Evolutionary conservation across 2,113 vertebrate species (phyloP).

Genomic region (Platichthys stellatus): DNA sequence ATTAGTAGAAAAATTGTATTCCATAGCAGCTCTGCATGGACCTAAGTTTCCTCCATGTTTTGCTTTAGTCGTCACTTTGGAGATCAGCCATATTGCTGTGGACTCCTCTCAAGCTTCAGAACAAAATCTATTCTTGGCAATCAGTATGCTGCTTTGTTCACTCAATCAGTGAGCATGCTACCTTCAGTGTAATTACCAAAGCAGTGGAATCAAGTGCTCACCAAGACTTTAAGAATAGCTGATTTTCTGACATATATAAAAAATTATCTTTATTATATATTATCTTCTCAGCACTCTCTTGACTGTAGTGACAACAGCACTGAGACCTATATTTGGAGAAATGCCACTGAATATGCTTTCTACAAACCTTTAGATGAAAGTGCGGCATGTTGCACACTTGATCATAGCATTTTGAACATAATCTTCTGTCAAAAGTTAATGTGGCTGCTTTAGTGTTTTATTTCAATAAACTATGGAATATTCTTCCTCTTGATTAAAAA

Average conservation of each 20-base stretch:
- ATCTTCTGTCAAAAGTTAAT: too few relatives aligned
- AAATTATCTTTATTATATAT: slow-evolving; percentile 10
- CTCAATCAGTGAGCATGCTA: slow-evolving; percentile 7
- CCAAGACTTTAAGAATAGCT: slow-evolving; percentile 5
- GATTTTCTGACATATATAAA: neutral
- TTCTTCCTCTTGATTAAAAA: too few relatives aligned
- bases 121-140: slow-evolving; percentile 5
- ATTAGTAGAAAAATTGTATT: neutral
- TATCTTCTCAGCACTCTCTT: slow-evolving; percentile 5
- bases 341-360: neutral
- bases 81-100: neutral
- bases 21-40: neutral
- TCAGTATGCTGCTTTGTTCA: neutral
- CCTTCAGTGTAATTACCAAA: slow-evolving; percentile 10
- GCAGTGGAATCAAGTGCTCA: slow-evolving; percentile 12
- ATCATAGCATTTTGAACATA: too few relatives aligned
- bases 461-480: too few relatives aligned
- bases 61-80: neutral
- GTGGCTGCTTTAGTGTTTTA: too few relatives aligned
- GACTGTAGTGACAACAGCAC: neutral
- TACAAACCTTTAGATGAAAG: too few relatives aligned
- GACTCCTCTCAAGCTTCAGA: neutral
- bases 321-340: slow-evolving; percentile 2
- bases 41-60: neutral
- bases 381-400: too few relatives aligned